Base-by-base conservation (phyloP, 2,888 invertebrate genomes). In the Cataglyphis altisquamis region DNA sequence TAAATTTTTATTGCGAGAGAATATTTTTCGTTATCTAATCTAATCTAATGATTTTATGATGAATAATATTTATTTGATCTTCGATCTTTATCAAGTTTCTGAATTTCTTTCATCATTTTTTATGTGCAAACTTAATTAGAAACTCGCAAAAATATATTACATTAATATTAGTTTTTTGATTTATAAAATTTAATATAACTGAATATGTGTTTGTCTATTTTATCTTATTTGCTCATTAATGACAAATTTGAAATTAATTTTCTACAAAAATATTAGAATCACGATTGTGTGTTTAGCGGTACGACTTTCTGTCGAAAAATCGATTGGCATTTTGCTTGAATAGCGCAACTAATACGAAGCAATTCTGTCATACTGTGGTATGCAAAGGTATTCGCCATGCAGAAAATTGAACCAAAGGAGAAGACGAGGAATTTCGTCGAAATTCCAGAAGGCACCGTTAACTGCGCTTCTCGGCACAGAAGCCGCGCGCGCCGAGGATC, bases 391-490 rank as follows among this genome's bases (percentile, higher is more conserved):
- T 41, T 55, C 12, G 21, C 18, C 21, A 52, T 25, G 18, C 25
- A 6, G 55, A 52, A 83, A 63, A 62, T 74, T 81, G 70, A 63
- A 55, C 66, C 21, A 18, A 55, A 72, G 68, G 63, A 12, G 32
- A 78, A 15, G 60, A 15, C 75, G 55, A 74, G 82, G 80, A 83
- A 89, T 89, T 87, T 85, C 57, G 84, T 45, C 25, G 70, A 86
- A 84, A 84, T 88, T 86, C 80, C 77, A 77, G 9, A 21, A 18
- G 45, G 48, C 63, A 88, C 88, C 88, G 90, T 91, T 90, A 90
- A 48, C 63, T 41, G 60, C 12, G 45, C 32, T 45, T 57, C 52
- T 52, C 67, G 83, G 62, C 80, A 63, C 84, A 82, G 36, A 70
- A 73, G 68, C 62, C 70, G 36, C 18, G 60, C 55, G 81, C 86